Evolutionary conservation across 2,888 invertebrate species (phyloP).

Genomic region (Melanotus villosus): DNA sequence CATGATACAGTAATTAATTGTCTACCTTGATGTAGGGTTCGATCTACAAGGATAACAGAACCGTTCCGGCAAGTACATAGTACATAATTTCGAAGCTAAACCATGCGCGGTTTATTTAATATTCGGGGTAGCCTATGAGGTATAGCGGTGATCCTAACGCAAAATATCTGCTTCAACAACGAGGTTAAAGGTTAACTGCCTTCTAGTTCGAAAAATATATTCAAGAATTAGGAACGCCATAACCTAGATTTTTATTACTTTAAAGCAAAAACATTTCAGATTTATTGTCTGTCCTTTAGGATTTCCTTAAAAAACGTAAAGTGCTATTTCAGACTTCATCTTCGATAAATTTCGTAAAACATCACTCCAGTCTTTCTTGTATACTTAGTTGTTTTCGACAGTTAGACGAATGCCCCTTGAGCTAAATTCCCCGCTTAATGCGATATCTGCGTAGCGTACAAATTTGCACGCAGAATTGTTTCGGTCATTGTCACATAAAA

Average conservation of each 20-base stretch:
- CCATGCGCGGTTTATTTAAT: conserved; percentile 18
- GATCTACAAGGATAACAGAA: conserved; percentile 6
- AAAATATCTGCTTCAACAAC: not conserved
- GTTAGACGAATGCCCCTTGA: not conserved
- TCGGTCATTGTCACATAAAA: conserved; percentile 16
- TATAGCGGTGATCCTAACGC: not conserved
- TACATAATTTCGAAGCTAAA: conserved; percentile 17
- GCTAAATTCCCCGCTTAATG: not conserved
- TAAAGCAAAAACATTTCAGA: not conserved
- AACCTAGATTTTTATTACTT: not conserved
- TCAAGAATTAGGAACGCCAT: not conserved
- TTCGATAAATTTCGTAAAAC: not conserved
- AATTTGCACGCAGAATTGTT: conserved; percentile 5
- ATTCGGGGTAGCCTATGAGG: conserved; percentile 5
- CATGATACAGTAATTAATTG: conserved; percentile 8
- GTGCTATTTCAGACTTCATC: not conserved
- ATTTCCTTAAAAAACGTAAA: not conserved
- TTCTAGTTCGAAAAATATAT: not conserved
- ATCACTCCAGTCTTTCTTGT: too few relatives aligned
- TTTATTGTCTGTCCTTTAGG: not conserved
- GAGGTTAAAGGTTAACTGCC: conserved; percentile 8
- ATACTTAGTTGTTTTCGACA: not conserved
- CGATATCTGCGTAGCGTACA: not conserved
- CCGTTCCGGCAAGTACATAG: conserved; percentile 8
- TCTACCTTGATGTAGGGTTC: conserved; percentile 11